Evolutionary conservation across 1,140 invertebrate species (phyloP).

Genomic region (Carcinoscorpius rotundicauda): DNA sequence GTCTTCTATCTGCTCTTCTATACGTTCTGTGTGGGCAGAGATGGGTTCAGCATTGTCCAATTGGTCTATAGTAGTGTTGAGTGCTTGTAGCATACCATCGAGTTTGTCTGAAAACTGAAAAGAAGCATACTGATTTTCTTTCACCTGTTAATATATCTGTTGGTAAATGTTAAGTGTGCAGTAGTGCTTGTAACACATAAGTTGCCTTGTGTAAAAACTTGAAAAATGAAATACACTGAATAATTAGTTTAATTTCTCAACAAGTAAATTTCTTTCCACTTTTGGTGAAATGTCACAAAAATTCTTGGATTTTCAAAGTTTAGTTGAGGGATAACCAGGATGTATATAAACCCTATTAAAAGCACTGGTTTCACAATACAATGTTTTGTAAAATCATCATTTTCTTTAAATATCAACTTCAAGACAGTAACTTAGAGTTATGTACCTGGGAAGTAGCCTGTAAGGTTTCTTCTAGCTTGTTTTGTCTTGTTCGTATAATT

Average conservation of each 20-base stretch:
- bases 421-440: neutral
- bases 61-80: slow-evolving; percentile 81
- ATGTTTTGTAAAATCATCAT: too few relatives aligned
- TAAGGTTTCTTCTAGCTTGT: slow-evolving; percentile 77
- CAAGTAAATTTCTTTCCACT: too few relatives aligned
- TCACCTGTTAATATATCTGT: too few relatives aligned
- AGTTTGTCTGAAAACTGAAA: slow-evolving; percentile 79
- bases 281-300: neutral
- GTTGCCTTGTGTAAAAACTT: too few relatives aligned
- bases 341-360: neutral
- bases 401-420: neutral
- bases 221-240: too few relatives aligned
- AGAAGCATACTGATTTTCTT: neutral
- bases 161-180: too few relatives aligned
- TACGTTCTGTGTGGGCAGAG: slow-evolving; percentile 84
- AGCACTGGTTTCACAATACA: too few relatives aligned
- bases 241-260: too few relatives aligned
- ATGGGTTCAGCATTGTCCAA: slow-evolving; percentile 74
- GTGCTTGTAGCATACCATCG: slow-evolving; percentile 87
- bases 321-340: neutral
- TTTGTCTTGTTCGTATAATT: slow-evolving; percentile 70
- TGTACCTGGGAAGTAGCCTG: slow-evolving; percentile 44
- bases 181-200: too few relatives aligned
- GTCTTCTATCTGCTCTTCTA: slow-evolving; percentile 88
- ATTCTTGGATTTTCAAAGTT: neutral